Base-by-base conservation (phyloP, 2,797 vertebrate species). In the Intellagama lesueurii region DNA sequence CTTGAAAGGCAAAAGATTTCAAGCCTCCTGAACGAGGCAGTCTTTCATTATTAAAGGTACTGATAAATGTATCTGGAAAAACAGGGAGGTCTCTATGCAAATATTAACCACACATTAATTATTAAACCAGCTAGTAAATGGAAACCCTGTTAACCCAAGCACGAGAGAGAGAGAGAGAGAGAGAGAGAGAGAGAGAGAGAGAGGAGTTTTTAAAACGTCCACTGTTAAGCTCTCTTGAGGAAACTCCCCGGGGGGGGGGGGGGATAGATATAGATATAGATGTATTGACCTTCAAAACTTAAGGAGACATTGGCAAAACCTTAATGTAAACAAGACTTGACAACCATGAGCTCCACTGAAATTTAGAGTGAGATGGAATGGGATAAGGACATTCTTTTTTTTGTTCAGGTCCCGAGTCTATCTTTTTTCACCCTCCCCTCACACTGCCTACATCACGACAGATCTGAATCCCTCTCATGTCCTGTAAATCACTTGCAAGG, bases 341-440 rank as follows among this genome's bases (percentile, higher is more conserved):
- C 95, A 96, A 95, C 92, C 92, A 89, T 22, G 90, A 90, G 94
- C 92, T 91, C 92, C 94, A 94, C 94, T 94, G 92, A 79, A 90
- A 94, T 87, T 88, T 92, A 88, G 91, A 94, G 94, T 90, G 93
- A 92, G 94, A 91, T 90, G 91, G 96, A 96, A 95, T 93, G 85
- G 94, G 96, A 96, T 95, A 96, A 96, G 95, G 94, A 92, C 93
- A 96, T 95, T 95, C 94, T 94, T 92, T 93, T 95, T 96, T 24
- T 6, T 95, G 96, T 95, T 94, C 94, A 86, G 93, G 95, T 95
- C 94, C 95, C 91, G 80, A 1, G 28, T 56, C 32, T 92, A 22
- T n/a, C 91, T 95, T 88, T 95, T 91, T 77, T 32, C 7, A 81
- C 93, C 92, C 7, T 52, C 52, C 22, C 17, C 35, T 30, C 52